These are phyloP conservation scores for Brachionichthys hirsutus DNA, from an alignment of 2,113 vertebrate species.

Conservation along the genomic window DNA sequence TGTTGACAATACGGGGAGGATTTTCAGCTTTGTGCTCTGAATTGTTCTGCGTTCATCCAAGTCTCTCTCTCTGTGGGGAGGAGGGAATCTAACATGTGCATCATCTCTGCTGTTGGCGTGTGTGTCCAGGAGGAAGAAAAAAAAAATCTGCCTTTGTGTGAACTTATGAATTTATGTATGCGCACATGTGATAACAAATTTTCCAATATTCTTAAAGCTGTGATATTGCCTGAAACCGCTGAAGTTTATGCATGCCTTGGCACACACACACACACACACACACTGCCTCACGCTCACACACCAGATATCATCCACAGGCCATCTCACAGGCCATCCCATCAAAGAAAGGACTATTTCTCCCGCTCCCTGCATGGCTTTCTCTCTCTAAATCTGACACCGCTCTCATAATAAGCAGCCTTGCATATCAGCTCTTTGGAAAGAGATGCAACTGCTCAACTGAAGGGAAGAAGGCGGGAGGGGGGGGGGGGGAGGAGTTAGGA, in stretches of 20 bases:
- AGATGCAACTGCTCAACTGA: slow-evolving; percentile 84
- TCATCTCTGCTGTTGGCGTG: slow-evolving; percentile 22
- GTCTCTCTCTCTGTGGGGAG: slow-evolving; percentile 14
- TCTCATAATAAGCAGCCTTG: slow-evolving; percentile 96
- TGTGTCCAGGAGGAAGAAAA: slow-evolving; percentile 4
- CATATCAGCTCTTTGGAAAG: slow-evolving; percentile 95
- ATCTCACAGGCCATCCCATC: slow-evolving; percentile 70
- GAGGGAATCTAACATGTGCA: slow-evolving; percentile 30
- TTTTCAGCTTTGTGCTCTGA: slow-evolving; percentile 46
- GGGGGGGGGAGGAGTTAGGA: neutral
- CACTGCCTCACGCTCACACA: slow-evolving; percentile 23
- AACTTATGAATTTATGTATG: slow-evolving; percentile 66
- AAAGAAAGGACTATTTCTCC: slow-evolving; percentile 61
- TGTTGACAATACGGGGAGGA: slow-evolving; percentile 40
- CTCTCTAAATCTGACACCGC: slow-evolving; percentile 83
- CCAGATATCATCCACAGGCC: slow-evolving; percentile 62
- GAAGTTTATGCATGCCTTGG: slow-evolving; percentile 46
- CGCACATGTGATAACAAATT: slow-evolving; percentile 55
- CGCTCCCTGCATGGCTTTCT: slow-evolving; percentile 44
- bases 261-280: slow-evolving; percentile 17
- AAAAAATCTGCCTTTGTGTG: slow-evolving; percentile 46
- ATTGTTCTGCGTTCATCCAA: slow-evolving; percentile 38
- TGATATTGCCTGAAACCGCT: slow-evolving; percentile 55
- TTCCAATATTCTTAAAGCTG: slow-evolving; percentile 66
- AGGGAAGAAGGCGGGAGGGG: slow-evolving; percentile 37